Evolutionary conservation across 2,888 invertebrate genomes (phyloP).

Genomic region (Idaea dimidiata): DNA sequence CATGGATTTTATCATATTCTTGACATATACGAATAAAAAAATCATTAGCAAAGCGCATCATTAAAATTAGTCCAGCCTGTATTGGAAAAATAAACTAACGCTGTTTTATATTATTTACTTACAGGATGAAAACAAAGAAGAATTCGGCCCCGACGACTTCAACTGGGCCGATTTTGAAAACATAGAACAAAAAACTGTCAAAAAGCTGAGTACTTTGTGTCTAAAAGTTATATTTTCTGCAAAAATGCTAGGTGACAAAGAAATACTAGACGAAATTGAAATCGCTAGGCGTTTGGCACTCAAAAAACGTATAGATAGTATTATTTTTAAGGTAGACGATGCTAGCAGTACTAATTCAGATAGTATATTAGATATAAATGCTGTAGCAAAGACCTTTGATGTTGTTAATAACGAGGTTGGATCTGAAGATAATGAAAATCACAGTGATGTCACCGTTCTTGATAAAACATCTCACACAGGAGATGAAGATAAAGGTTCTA

Average conservation of each 20-base stretch:
- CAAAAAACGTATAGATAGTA: slow-evolving; percentile 28
- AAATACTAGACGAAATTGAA: slow-evolving; percentile 36
- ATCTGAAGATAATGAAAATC: neutral
- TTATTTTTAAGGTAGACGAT: slow-evolving; percentile 42
- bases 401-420: neutral
- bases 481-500: slow-evolving; percentile 3
- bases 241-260: slow-evolving; percentile 45
- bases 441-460: neutral
- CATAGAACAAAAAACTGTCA: slow-evolving; percentile 30
- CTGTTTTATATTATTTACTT: neutral
- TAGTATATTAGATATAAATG: slow-evolving; percentile 16
- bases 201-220: slow-evolving; percentile 41
- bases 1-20: too few relatives aligned
- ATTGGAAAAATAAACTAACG: too few relatives aligned
- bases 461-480: neutral
- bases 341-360: slow-evolving; percentile 22
- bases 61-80: too few relatives aligned
- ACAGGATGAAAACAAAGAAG: slow-evolving; percentile 35
- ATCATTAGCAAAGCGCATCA: too few relatives aligned
- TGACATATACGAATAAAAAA: too few relatives aligned
- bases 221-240: slow-evolving; percentile 58
- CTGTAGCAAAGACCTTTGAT: neutral
- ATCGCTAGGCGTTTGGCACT: neutral
- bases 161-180: slow-evolving; percentile 49
- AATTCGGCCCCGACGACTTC: slow-evolving; percentile 38